A percentile compares a stretch with the other conserved stretches of the same genome.
Conservation (phyloP, 2,888 invertebrate species). For the Malacosoma neustria region DNA sequence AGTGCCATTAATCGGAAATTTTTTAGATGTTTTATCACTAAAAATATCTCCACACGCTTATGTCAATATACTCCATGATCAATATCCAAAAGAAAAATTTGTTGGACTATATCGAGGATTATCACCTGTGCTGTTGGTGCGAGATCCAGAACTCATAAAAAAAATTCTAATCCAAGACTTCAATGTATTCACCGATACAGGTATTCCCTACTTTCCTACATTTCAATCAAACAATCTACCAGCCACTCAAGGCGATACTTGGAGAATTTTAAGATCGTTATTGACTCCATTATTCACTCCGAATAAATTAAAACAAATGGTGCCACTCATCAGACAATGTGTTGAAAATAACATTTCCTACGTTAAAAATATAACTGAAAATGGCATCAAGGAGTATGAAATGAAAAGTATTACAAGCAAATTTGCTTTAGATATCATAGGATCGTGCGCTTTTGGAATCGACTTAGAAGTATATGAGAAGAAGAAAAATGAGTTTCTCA, state of each 20-base stretch:
- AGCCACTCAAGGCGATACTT: constrained; percentile 27
- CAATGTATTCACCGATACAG: constrained; percentile 24
- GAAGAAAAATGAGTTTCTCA: not conserved
- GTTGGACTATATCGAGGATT: constrained; percentile 27
- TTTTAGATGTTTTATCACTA: constrained; percentile 13
- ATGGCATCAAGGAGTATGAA: constrained; percentile 18
- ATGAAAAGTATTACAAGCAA: constrained; percentile 24
- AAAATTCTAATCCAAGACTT: constrained; percentile 26
- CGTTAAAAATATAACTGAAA: constrained; percentile 14
- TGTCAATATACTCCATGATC: constrained; percentile 1
- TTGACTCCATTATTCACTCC: constrained; percentile 31
- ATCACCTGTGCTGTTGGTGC: constrained; percentile 19
- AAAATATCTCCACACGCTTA: constrained; percentile 4
- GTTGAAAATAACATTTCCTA: constrained; percentile 20
- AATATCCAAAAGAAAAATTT: constrained; percentile 24
- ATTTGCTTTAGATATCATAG: constrained; percentile 32
- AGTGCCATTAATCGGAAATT: constrained; percentile 18
- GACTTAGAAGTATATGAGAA: constrained; percentile 12
- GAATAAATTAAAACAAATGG: constrained; percentile 30
- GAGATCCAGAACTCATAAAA: constrained; percentile 28
- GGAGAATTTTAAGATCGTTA: constrained; percentile 30
- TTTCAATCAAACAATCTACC: constrained; percentile 22
- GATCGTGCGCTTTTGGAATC: constrained; percentile 31
- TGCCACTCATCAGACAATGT: constrained; percentile 26
- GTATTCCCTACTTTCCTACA: constrained; percentile 13